Percentiles rank a stretch among this genome's conserved stretches.
phyloP scores from a whole-genome alignment of 2,797 vertebrate species.

The Luscinia luscinia region DNA sequence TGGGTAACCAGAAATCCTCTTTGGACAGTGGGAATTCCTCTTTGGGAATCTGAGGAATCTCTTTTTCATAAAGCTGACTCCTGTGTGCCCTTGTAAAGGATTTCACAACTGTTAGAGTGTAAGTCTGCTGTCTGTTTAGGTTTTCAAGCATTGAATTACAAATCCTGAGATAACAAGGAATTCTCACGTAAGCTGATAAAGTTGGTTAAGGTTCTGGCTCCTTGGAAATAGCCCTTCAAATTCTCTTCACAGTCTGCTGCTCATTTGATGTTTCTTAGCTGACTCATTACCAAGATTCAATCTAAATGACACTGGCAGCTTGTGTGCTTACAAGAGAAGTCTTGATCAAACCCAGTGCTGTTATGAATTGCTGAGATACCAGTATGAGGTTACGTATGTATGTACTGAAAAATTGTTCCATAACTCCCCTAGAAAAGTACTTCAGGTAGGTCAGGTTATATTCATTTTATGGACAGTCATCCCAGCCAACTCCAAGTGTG shows the following conservation, averaged over 20 bases:
- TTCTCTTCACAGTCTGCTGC: neutral
- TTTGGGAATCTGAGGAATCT: neutral
- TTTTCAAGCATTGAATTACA: neutral
- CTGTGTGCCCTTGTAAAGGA: neutral
- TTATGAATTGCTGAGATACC: neutral
- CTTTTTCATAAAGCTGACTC: neutral
- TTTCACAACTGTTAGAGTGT: neutral
- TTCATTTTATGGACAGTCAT: neutral
- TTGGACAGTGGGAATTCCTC: neutral
- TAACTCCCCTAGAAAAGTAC: neutral
- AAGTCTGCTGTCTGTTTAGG: neutral
- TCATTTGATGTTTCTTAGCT: neutral
- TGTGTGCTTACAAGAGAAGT: neutral
- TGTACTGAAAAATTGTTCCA: neutral
- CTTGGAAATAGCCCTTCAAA: neutral
- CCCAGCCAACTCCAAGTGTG: neutral
- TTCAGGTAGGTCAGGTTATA: neutral
- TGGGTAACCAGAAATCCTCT: neutral
- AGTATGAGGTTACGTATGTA: accelerated
- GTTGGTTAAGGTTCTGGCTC: neutral
- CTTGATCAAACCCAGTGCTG: neutral
- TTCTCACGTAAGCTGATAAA: neutral
- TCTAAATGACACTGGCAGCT: neutral
- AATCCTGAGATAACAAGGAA: neutral
- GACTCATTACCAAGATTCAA: neutral